These are phyloP conservation scores for Antedon mediterranea DNA, from an alignment of 53 echinoderm and acorn worm genomes.

Conservation along the genomic window DNA sequence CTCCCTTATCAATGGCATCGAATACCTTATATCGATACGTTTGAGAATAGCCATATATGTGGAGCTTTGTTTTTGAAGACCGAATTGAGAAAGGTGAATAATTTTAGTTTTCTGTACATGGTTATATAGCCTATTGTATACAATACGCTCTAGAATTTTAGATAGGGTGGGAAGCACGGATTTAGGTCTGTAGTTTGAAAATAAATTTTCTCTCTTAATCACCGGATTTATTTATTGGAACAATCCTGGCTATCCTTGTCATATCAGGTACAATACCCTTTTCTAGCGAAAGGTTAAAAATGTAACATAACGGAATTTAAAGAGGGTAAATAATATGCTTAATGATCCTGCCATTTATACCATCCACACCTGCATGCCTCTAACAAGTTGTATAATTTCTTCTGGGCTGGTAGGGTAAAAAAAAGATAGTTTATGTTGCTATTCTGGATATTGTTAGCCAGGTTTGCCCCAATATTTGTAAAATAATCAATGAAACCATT, in stretches of 20 bases:
- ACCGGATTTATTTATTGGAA: background rate
- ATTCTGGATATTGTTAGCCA: background rate
- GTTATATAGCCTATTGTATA: no score
- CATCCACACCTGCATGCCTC: background rate
- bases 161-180: background rate
- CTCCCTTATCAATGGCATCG: background rate
- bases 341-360: background rate
- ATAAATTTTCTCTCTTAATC: background rate
- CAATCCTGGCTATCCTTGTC: background rate
- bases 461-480: background rate
- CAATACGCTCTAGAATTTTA: constrained; percentile 9
- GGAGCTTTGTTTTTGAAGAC: background rate
- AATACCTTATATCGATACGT: background rate
- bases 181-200: background rate
- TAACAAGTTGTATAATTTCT: no score
- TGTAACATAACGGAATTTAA: background rate
- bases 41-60: constrained; percentile 1
- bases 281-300: background rate
- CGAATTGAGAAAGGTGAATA: background rate
- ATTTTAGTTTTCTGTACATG: no score
- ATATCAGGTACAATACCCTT: background rate
- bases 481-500: background rate
- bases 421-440: background rate
- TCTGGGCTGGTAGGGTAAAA: background rate
- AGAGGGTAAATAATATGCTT: background rate